Conservation (phyloP, 2,113 vertebrate species). For the Benitochromis conjunctus region DNA sequence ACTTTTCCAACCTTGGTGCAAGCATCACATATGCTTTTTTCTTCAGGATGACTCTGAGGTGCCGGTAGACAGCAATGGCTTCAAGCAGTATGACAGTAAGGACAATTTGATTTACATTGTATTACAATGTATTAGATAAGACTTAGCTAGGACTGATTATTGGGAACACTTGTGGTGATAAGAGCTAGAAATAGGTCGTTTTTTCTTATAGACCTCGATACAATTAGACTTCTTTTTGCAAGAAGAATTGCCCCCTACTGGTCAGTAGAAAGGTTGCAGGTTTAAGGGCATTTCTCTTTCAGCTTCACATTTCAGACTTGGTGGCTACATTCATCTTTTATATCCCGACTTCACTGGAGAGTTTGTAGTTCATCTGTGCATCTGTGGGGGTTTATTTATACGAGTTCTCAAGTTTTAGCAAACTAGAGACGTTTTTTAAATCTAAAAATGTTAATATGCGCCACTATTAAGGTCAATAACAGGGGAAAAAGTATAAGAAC, state of each 20-base stretch:
- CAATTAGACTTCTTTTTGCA: not conserved
- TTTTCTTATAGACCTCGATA: not conserved
- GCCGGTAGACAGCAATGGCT: conserved; percentile 82
- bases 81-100: conserved; percentile 92
- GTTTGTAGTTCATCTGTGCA: not conserved
- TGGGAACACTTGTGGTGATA: not conserved
- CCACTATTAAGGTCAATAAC: not conserved
- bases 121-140: not conserved
- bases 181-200: not conserved
- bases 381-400: not conserved
- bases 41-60: conserved; percentile 82
- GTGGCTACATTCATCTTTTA: not conserved
- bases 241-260: accelerated
- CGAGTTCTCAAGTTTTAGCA: not conserved
- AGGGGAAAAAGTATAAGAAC: not conserved
- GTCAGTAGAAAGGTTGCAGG: not conserved
- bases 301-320: not conserved
- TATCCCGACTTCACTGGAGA: not conserved
- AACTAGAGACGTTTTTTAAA: not conserved
- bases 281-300: not conserved
- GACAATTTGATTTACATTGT: not conserved
- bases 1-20: not conserved
- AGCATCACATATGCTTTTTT: not conserved
- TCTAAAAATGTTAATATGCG: not conserved
- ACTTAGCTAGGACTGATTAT: not conserved